Evolutionary conservation across 2,113 vertebrate species (phyloP), one percentile per base, ranked within the genome.

Genomic region (Phainopepla nitens): DNA sequence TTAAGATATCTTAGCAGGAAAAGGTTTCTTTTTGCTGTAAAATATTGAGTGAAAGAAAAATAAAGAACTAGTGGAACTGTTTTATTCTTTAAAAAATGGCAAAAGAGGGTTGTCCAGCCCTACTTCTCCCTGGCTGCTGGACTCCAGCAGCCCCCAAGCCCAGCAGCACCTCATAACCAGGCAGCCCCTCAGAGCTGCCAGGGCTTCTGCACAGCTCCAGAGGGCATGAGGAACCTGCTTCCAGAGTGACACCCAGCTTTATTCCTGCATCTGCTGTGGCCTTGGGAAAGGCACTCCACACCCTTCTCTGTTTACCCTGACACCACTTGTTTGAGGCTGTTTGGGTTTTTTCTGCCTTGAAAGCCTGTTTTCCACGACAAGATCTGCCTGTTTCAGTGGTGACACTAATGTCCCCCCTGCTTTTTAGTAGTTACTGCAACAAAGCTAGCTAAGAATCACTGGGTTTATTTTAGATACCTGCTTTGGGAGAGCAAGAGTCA

Each of bases 401-500:
- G 65, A 50, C 42, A 17, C 42, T 15, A 31, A 51, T 13, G 42
- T 64, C 19, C 4, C 18, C 10, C 39, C 4, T 11, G 0, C 10
- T 35, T 68, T 81, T 70, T 41, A 73, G 23, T 13, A 23, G 42
- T 39, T 61, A 44, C 44, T 50, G 25, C 28, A 54, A 53, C 33
- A 39, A 4, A 47, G 51, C 28, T n/a, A 79, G 60, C 14, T 83
- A 57, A 24, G 41, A 73, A 83, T 54, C 41, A 33, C 47, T 47
- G 39, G 6, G 24, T 13, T 21, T 29, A 20, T 33, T 72, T 89
- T 69, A 88, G 82, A 7, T 36, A 28, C 6, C 41, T 89, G 51
- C 90, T 90, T 87, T 68, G 94, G 76, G 90, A 94, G 54, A 19
- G 9, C 29, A 47, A 16, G 47, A 73, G 64, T 75, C 82, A 68